Evolutionary conservation across 2,888 invertebrate species (phyloP).

Genomic region (Plebejus melissa): DNA sequence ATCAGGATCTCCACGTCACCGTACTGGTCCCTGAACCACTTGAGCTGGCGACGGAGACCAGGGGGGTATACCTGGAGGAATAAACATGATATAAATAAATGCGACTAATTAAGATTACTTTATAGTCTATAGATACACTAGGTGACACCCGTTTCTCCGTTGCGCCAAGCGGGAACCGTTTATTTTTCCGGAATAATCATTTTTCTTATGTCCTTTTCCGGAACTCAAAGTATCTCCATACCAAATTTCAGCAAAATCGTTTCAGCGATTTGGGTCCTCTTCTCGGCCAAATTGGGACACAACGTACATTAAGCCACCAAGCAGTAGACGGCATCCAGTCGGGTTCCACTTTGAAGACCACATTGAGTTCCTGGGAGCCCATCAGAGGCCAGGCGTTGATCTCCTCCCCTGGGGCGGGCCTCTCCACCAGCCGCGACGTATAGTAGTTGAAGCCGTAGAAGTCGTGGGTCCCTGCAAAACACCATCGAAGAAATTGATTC

Average conservation of each 20-base stretch:
- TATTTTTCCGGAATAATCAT: no score
- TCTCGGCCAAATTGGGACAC: no score
- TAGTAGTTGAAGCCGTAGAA: slow-evolving; percentile 26
- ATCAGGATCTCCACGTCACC: slow-evolving; percentile 49
- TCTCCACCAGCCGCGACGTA: not conserved
- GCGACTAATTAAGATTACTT: no score
- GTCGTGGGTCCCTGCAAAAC: slow-evolving; percentile 23
- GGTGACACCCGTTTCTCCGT: no score
- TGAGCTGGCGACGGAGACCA: slow-evolving; percentile 22
- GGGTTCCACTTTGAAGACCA: not conserved
- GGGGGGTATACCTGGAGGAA: slow-evolving; percentile 7
- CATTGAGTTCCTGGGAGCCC: slow-evolving; percentile 2
- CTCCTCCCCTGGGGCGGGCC: not conserved
- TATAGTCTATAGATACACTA: no score
- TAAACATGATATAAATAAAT: not conserved
- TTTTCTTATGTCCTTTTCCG: no score
- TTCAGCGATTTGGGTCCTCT: no score
- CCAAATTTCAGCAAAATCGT: no score
- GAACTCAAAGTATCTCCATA: no score
- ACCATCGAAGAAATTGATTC: no score
- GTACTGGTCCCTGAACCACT: slow-evolving; percentile 25
- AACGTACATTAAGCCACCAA: slow-evolving; percentile 22
- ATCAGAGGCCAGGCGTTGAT: not conserved
- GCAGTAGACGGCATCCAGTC: not conserved
- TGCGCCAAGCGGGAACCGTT: no score